A percentile compares a stretch with the other conserved stretches of the same genome.
Evolutionary conservation across 2,113 vertebrate species (phyloP).

Genomic region (Acanthochromis polyacanthus): DNA sequence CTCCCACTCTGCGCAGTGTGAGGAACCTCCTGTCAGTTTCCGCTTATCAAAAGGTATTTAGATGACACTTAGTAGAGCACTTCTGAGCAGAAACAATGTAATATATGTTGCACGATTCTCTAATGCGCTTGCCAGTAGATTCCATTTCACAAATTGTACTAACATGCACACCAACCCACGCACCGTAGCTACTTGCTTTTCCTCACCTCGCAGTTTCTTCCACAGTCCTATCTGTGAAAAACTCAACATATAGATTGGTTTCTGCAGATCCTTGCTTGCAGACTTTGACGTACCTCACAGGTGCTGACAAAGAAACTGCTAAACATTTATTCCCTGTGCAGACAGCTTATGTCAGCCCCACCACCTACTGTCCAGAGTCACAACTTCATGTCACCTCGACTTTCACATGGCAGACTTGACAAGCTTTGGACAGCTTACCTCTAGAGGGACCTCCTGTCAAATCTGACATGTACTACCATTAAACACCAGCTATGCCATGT

Average conservation of each 20-base stretch:
- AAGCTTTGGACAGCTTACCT: slow-evolving; percentile 35
- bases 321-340: slow-evolving; percentile 1
- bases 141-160: slow-evolving; percentile 17
- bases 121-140: slow-evolving; percentile 47
- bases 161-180: slow-evolving; percentile 23
- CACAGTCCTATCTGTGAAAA: neutral
- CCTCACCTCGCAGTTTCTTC: neutral
- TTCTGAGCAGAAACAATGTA: slow-evolving; percentile 37
- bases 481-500: slow-evolving; percentile 19
- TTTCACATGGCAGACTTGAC: slow-evolving; percentile 31
- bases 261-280: neutral
- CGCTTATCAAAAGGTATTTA: slow-evolving; percentile 38
- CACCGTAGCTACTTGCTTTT: neutral
- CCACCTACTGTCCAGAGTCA: neutral
- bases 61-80: slow-evolving; percentile 18
- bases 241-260: neutral
- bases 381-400: slow-evolving; percentile 3
- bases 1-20: slow-evolving; percentile 34
- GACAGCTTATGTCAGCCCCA: neutral
- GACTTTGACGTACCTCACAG: neutral
- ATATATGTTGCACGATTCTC: slow-evolving; percentile 33
- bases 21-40: slow-evolving; percentile 50
- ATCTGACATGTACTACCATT: slow-evolving; percentile 51
- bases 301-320: neutral
- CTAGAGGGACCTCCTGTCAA: slow-evolving; percentile 45